Base-by-base conservation (phyloP, 1,140 invertebrate species). In the Temnothorax curvispinosus region DNA sequence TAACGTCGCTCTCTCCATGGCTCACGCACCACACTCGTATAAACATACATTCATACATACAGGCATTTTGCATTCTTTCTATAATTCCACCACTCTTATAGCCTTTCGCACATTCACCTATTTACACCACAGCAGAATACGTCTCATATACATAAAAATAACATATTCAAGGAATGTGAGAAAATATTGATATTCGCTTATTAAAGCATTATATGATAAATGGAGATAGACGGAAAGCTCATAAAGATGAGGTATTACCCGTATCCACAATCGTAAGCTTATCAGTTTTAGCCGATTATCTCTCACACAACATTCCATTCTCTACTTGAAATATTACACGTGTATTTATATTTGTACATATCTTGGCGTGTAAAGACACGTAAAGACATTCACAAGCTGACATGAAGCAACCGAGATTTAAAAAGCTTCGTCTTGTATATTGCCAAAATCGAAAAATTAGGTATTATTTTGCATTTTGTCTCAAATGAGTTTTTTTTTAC, bases 51-150 rank as follows among this genome's bases (percentile, higher is more conserved):
- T 89, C 88, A 74, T 58, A 38, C 89, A 85, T 85, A 85, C 91
- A 92, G 67, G 80, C 89, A 91, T 86, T 89, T 89, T 65, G 78
- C 90, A 86, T 85, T 78, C 76, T 80, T 90, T 54, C 88, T 54
- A 86, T 72, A 91, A 89, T 90, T 88, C 67, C 78, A 52, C 87
- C 90, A 91, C 64, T 65, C 44, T 78, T 74, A 71, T 64, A 69
- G 69, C 81, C 75, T 81, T 64, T 67, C 87, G 65, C 85, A 87
- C 93, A 94, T 94, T 94, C 93, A 94, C 78, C 93, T 92, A 94
- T 93, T 90, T 93, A 90, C 89, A 92, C 93, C 92, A 93, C 74
- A 89, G 78, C 77, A n/a, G 50, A 67, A 88, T 80, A 90, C 75
- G 60, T 77, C 84, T 69, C 89, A 77, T 84, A 21, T 80, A 86